phyloP scores from a whole-genome alignment of 2,888 invertebrate genomes.

The Orchestes rusci region DNA sequence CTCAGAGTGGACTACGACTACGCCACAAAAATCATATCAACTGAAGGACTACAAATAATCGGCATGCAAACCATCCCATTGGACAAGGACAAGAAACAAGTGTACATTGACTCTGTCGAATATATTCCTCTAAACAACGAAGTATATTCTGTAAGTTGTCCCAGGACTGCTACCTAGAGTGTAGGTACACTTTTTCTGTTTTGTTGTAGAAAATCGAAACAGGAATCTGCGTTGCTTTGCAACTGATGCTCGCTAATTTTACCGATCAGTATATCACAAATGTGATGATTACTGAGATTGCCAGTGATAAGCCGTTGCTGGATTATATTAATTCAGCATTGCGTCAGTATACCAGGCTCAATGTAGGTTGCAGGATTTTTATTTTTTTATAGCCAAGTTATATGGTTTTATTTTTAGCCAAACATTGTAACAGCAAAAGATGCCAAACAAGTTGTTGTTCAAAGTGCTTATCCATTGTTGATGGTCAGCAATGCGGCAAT shows the following conservation, averaged over 20 bases:
- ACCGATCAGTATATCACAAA: constrained; percentile 31
- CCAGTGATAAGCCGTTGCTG: constrained; percentile 31
- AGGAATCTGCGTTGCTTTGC: constrained; percentile 37
- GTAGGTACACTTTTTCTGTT: not conserved
- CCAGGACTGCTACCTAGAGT: not conserved
- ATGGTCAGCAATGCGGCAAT: constrained; percentile 35
- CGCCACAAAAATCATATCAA: constrained; percentile 35
- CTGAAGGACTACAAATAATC: constrained; percentile 38
- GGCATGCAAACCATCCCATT: constrained; percentile 33
- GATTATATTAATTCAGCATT: constrained; percentile 34
- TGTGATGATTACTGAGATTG: constrained; percentile 38
- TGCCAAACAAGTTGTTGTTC: constrained; percentile 34
- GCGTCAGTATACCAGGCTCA: constrained; percentile 33
- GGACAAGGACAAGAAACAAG: constrained; percentile 29
- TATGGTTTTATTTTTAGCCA: constrained; percentile 27
- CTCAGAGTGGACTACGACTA: constrained; percentile 36
- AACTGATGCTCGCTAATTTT: constrained; percentile 36
- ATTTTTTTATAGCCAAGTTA: not conserved
- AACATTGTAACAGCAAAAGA: constrained; percentile 34
- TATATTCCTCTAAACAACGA: constrained; percentile 32
- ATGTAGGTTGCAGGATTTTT: constrained; percentile 29
- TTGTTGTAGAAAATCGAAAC: constrained; percentile 36
- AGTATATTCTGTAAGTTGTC: constrained; percentile 27
- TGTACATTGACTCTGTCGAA: constrained; percentile 36
- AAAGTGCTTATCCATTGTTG: constrained; percentile 36